phyloP scores from a whole-genome alignment of 2,113 vertebrate genomes.

The Plotosus lineatus region DNA sequence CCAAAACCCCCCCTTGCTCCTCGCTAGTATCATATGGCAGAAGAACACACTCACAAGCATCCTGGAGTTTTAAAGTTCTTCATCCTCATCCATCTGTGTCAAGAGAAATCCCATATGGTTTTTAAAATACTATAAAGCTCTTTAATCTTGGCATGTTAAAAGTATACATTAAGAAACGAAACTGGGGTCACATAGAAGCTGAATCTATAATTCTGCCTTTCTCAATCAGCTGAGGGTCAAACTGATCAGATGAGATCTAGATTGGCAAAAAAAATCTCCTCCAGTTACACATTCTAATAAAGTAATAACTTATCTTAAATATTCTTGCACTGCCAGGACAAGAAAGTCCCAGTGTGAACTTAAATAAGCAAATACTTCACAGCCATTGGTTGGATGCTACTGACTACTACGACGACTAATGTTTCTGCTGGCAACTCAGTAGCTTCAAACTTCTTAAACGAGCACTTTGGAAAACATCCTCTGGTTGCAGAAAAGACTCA shows the following conservation, averaged over 20 bases:
- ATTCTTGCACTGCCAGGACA: too few species aligned
- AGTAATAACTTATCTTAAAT: not conserved
- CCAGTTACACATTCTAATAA: not conserved
- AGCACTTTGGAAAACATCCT: too few species aligned
- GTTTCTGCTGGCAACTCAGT: too few species aligned
- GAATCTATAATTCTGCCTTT: conserved; percentile 47
- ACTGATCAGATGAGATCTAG: conserved; percentile 8
- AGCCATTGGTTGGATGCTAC: too few species aligned
- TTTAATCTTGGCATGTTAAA: conserved; percentile 61
- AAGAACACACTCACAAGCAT: conserved; percentile 35
- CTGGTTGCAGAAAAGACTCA: too few species aligned
- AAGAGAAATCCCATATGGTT: conserved; percentile 71
- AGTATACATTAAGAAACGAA: conserved; percentile 64
- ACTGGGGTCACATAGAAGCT: conserved; percentile 60
- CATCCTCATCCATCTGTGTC: conserved; percentile 63
- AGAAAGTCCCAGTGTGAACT: too few species aligned
- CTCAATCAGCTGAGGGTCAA: not conserved
- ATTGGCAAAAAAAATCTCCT: not conserved
- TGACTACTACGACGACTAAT: too few species aligned
- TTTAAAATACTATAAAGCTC: conserved; percentile 61
- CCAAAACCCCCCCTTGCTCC: conserved; percentile 21
- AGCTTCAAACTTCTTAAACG: too few species aligned
- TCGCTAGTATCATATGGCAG: conserved; percentile 38
- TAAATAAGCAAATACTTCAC: too few species aligned
- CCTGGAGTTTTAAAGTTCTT: conserved; percentile 53